phyloP scores from a whole-genome alignment of 2,113 vertebrate species.

The Sylvia atricapilla region DNA sequence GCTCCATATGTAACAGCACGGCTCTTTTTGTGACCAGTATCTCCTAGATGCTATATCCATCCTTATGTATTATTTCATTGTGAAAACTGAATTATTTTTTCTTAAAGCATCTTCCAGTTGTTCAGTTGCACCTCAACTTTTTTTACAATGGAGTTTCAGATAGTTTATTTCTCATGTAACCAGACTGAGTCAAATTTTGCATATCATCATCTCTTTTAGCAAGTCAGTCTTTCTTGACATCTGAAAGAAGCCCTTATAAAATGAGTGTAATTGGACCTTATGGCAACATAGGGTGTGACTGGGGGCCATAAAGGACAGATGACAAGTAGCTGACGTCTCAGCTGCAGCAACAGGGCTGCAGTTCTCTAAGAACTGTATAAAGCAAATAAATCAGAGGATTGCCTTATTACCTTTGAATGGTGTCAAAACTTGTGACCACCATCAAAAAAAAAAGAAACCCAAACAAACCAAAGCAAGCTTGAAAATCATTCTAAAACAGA shows the following conservation, averaged over 20 bases:
- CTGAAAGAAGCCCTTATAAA: neutral
- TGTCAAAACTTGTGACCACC: neutral
- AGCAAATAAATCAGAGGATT: neutral
- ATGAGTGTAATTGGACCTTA: neutral
- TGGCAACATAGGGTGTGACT: neutral
- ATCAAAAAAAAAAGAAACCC: neutral
- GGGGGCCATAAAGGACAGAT: neutral
- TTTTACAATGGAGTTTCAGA: neutral
- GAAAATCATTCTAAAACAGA: neutral
- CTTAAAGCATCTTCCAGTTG: neutral
- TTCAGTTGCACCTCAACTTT: neutral
- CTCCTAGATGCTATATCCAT: neutral
- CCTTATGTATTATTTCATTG: neutral
- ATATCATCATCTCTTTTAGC: neutral
- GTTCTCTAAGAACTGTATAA: neutral
- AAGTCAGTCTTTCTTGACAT: neutral
- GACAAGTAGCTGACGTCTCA: neutral
- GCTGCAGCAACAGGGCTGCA: accelerated
- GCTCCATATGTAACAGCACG: neutral
- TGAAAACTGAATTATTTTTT: neutral
- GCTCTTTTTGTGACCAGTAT: neutral
- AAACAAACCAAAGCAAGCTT: neutral
- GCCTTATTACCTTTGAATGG: neutral
- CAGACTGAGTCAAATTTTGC: neutral
- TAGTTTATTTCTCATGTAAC: neutral